Evolutionary conservation across 1,140 invertebrate species (phyloP).

Genomic region (Andricus grossulariae): DNA sequence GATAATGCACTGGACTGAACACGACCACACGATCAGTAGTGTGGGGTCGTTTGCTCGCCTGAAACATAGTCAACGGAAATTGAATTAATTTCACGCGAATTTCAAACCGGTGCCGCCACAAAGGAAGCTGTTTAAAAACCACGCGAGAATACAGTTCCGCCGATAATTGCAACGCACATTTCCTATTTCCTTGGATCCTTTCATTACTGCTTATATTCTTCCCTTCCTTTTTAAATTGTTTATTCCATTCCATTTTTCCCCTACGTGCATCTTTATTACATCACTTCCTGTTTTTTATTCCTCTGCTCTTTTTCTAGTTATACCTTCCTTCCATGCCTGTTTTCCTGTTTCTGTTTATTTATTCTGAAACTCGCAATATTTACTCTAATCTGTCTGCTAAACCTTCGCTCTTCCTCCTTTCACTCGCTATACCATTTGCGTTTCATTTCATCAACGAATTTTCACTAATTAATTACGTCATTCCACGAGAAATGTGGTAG

Average conservation of each 20-base stretch:
- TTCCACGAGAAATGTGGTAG: background rate
- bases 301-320: background rate
- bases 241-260: background rate
- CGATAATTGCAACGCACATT: constrained; percentile 12
- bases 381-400: background rate
- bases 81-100: constrained; percentile 32
- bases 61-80: constrained; percentile 31
- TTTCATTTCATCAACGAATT: background rate
- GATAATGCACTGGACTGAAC: constrained; percentile 28
- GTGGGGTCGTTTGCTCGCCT: constrained; percentile 27
- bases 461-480: background rate
- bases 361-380: background rate
- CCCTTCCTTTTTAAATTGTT: background rate
- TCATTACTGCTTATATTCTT: background rate
- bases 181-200: background rate
- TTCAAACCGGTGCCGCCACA: constrained; percentile 22
- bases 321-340: background rate
- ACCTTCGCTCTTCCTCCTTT: background rate
- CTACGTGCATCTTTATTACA: background rate
- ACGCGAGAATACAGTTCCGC: constrained; percentile 24
- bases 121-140: constrained; percentile 30
- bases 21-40: constrained; percentile 20
- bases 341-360: background rate
- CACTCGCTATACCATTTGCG: background rate
- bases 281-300: background rate